A percentile compares a stretch with the other conserved stretches of the same genome.
These are phyloP conservation scores for Zaprionus obscuricornis DNA, from an alignment of 2,888 invertebrate genomes.

Conservation along the genomic window DNA sequence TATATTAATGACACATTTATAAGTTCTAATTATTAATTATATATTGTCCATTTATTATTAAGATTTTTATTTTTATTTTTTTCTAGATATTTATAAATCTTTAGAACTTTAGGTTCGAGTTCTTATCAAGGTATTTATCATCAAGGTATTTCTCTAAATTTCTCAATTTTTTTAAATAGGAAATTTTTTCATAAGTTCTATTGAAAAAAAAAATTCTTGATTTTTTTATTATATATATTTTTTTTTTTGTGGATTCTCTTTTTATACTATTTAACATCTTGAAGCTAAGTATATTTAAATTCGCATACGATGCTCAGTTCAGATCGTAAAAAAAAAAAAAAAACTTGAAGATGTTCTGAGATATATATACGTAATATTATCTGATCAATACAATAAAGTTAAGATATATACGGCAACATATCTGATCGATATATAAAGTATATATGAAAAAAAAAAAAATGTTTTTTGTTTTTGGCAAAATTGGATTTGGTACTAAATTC, in stretches of 20 bases:
- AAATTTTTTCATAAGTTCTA: too few relatives aligned
- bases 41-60: too few relatives aligned
- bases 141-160: too few relatives aligned
- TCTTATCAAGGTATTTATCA: too few relatives aligned
- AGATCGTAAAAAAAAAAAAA: constrained; percentile 16
- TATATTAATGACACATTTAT: too few relatives aligned
- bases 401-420: too few relatives aligned
- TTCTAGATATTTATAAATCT: too few relatives aligned
- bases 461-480: constrained; percentile 75
- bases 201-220: constrained; percentile 49
- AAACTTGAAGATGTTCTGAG: constrained; percentile 8
- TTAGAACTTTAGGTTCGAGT: too few relatives aligned
- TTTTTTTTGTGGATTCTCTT: constrained; percentile 8
- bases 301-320: constrained; percentile 20
- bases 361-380: constrained; percentile 28
- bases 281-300: constrained; percentile 42
- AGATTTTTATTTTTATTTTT: too few relatives aligned
- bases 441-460: constrained; percentile 64
- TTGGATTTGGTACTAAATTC: constrained; percentile 63
- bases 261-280: constrained; percentile 37
- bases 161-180: too few relatives aligned
- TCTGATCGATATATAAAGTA: constrained; percentile 22
- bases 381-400: background rate
- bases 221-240: constrained; percentile 34
- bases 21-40: too few relatives aligned